Base-by-base conservation (phyloP, 2,113 vertebrate genomes). In the Myiozetetes cayanensis region DNA sequence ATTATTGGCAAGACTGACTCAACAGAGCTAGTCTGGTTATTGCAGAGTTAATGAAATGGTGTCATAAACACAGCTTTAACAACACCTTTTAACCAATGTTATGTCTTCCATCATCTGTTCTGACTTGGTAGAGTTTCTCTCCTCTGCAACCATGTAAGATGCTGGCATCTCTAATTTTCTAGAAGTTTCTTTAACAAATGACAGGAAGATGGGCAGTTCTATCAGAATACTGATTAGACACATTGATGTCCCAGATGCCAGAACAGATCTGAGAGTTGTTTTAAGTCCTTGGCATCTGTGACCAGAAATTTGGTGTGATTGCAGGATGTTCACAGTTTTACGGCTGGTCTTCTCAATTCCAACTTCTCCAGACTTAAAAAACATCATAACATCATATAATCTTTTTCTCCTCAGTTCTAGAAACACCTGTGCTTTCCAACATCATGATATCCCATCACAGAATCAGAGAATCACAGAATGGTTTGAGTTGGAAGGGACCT, bases 301-400 rank as follows among this genome's bases (percentile, higher is more conserved):
- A 58, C 53, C 66, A 73, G 22, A 76, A 86, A 76, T 72, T 73
- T 73, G 22, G n/a, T 79, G 58, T 72, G 14, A 37, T 10, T 12
- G 19, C 44, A 87, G 20, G 17, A 27, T 14, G 49, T 61, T 83
- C 37, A 85, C 53, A 83, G 6, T 19, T 89, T 68, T 61, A 14
- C 41, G 41, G 66, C 27, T 61, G 24, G 68, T 52, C 52, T 70
- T 71, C 61, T 58, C 33, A 37, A 43, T 68, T 44, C 33, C 37
- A 65, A 2, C 13, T 62, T 89, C 44, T 68, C 49, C 56, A 85
- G 30, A 11, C 22, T 76, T 33, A 14, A 68, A 84, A 73, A 21
- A 2, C 0, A 5, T 17, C 9, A 31, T 39, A 25, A 4, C 31
- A 52, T 41, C 0, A 0, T 15, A 13, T 11, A 4, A 72, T 41